Evolutionary conservation across 2,797 vertebrate genomes (phyloP).

Genomic region (Notoglanidium macrostoma): DNA sequence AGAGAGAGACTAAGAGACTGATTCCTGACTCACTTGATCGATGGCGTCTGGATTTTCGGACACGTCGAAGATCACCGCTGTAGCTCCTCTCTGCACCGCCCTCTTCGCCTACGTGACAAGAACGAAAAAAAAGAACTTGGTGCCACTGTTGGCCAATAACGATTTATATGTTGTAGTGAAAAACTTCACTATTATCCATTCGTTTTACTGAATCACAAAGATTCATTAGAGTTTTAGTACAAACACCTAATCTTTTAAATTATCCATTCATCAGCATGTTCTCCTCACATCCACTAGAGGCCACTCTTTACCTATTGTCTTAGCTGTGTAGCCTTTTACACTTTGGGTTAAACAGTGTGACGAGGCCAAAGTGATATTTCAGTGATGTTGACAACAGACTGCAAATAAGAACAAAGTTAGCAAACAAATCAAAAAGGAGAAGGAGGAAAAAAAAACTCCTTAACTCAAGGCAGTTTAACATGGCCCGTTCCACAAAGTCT

Average conservation of each 20-base stretch:
- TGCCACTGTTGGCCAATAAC: background rate
- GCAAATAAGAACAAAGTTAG: background rate
- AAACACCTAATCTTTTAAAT: background rate
- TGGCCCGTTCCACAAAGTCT: background rate
- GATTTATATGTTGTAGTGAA: background rate
- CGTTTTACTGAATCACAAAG: background rate
- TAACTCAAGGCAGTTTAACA: background rate
- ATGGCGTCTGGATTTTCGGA: slow-evolving; percentile 98
- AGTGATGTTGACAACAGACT: background rate
- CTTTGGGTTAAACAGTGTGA: background rate
- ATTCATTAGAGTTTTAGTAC: no score
- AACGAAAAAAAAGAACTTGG: background rate
- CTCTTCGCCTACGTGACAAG: slow-evolving; percentile 84
- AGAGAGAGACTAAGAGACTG: background rate
- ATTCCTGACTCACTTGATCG: slow-evolving; percentile 81
- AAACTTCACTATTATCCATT: background rate
- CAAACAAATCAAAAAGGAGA: background rate
- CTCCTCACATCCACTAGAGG: background rate
- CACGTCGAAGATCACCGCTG: slow-evolving; percentile 98
- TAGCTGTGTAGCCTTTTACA: no score
- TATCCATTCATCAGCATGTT: background rate
- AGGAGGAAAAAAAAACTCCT: no score
- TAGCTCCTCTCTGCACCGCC: slow-evolving; percentile 95
- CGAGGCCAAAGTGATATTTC: background rate
- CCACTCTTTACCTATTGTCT: background rate